These are phyloP conservation scores for Limonius californicus DNA, from an alignment of 1,140 invertebrate genomes.

Conservation along the genomic window DNA sequence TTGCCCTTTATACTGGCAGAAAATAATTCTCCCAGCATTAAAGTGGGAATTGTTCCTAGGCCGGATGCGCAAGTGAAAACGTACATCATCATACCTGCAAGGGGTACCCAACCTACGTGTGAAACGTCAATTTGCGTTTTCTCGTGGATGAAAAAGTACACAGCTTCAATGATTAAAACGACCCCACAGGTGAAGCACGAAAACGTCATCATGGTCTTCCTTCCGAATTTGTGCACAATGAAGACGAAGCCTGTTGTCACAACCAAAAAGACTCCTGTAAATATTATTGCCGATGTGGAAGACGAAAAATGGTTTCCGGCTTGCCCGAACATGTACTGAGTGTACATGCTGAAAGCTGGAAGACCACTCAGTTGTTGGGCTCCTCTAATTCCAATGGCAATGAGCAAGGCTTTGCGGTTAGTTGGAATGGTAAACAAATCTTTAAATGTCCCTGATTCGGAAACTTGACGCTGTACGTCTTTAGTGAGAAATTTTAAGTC, in stretches of 20 bases:
- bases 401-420: slow-evolving; percentile 48
- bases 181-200: background rate
- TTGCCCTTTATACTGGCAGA: slow-evolving; percentile 23
- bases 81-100: slow-evolving; percentile 2
- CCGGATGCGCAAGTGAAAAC: background rate
- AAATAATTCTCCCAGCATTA: slow-evolving; percentile 17
- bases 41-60: background rate
- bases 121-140: background rate
- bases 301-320: slow-evolving; percentile 20
- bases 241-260: slow-evolving; percentile 28
- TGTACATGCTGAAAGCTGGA: slow-evolving; percentile 21
- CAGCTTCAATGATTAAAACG: background rate
- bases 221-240: slow-evolving; percentile 65
- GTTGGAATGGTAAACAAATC: slow-evolving; percentile 43
- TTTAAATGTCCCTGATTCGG: slow-evolving; percentile 27
- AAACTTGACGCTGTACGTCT: slow-evolving; percentile 30
- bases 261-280: slow-evolving; percentile 49
- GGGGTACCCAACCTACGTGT: background rate
- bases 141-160: slow-evolving; percentile 30
- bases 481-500: slow-evolving; percentile 25
- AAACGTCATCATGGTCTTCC: slow-evolving; percentile 41
- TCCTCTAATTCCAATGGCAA: background rate
- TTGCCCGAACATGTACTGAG: slow-evolving; percentile 19
- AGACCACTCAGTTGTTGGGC: slow-evolving; percentile 26
- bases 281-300: slow-evolving; percentile 26